These are phyloP conservation scores for Stichodactyla mertensii DNA, from an alignment of 64 coral and sea anemone genomes.

Conservation along the genomic window DNA sequence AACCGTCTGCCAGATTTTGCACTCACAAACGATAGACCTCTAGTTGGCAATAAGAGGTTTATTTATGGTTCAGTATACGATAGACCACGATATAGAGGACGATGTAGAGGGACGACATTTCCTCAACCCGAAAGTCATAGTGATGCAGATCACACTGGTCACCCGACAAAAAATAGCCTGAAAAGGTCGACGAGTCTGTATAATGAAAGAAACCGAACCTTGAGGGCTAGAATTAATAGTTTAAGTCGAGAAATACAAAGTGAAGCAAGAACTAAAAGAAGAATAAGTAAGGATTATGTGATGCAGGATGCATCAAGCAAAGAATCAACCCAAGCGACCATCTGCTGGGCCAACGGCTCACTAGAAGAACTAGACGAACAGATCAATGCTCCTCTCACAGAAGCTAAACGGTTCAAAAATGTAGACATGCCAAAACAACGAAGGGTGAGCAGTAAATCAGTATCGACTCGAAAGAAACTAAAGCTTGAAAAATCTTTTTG, in stretches of 20 bases:
- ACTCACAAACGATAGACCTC: background rate
- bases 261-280: background rate
- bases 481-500: too few species aligned
- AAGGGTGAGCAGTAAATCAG: background rate
- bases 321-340: background rate
- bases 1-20: constrained; percentile 12
- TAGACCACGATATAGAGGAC: background rate
- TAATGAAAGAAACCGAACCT: background rate
- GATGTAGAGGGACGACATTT: background rate
- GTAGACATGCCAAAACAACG: background rate
- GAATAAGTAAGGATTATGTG: background rate
- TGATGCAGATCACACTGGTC: background rate
- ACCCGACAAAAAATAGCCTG: background rate
- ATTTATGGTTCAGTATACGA: background rate
- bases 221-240: constrained; percentile 5
- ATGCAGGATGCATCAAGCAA: background rate
- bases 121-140: background rate
- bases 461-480: background rate
- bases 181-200: background rate
- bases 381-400: background rate
- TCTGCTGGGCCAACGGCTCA: background rate
- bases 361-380: background rate
- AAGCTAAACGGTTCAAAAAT: background rate
- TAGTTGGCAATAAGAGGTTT: background rate
- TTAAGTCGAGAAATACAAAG: background rate